These are phyloP conservation scores for Coptotermes formosanus DNA, from an alignment of 1,140 invertebrate genomes.

Conservation along the genomic window DNA sequence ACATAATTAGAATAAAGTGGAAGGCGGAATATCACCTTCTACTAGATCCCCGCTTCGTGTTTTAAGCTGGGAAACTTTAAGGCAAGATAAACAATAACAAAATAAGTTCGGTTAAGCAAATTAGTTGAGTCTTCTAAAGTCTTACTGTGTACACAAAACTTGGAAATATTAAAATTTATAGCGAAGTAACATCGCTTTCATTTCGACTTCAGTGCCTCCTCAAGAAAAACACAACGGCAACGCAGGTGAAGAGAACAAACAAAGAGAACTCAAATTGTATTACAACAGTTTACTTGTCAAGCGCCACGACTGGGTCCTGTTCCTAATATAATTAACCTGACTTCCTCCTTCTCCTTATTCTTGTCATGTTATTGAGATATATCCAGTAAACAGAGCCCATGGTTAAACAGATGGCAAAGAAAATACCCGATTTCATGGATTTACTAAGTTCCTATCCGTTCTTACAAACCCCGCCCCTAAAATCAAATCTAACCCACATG, in stretches of 20 bases:
- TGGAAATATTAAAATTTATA: not conserved
- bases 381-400: too few species aligned
- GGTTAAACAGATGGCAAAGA: too few species aligned
- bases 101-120: conserved; percentile 2
- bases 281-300: too few species aligned
- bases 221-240: not conserved
- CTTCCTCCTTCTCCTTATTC: too few species aligned
- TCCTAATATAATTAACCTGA: too few species aligned
- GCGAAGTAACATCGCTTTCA: not conserved
- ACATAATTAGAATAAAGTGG: not conserved
- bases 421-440: too few species aligned
- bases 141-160: not conserved
- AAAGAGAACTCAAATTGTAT: not conserved
- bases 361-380: too few species aligned
- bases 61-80: not conserved
- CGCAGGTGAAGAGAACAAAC: not conserved
- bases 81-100: not conserved
- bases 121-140: not conserved
- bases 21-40: not conserved
- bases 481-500: too few species aligned
- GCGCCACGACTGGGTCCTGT: too few species aligned
- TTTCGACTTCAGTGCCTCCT: not conserved
- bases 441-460: too few species aligned
- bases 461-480: too few species aligned
- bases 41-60: not conserved